Conservation (phyloP, 2,797 vertebrate genomes). For the Orestias chungarensis region DNA sequence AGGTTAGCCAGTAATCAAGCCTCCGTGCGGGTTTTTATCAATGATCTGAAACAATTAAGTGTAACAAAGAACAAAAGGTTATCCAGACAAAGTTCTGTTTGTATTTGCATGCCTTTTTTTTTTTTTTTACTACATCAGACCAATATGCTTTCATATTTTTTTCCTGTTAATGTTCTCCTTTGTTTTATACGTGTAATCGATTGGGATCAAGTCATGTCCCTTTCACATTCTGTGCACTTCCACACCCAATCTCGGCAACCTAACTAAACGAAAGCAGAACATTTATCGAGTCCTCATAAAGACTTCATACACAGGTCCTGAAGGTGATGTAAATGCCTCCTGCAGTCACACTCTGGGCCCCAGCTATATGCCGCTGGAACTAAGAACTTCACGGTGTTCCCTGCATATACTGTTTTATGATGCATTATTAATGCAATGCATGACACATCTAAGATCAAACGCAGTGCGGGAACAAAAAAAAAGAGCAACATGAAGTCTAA, state of each 20-base stretch:
- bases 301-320: conserved; percentile 31
- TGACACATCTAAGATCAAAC: conserved; percentile 81
- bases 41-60: neutral
- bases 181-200: conserved; percentile 22
- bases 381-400: conserved; percentile 72
- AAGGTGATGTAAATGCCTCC: conserved; percentile 42
- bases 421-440: conserved; percentile 82
- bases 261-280: conserved; percentile 22
- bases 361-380: conserved; percentile 57
- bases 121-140: neutral
- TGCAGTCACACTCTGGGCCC: conserved; percentile 66
- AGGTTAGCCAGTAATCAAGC: neutral
- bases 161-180: conserved; percentile 40
- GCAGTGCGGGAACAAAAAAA: conserved; percentile 61
- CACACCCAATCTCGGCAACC: conserved; percentile 12
- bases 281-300: conserved; percentile 15
- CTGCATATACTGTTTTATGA: conserved; percentile 61
- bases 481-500: conserved; percentile 65
- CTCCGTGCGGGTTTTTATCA: neutral
- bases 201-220: conserved; percentile 49
- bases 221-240: conserved; percentile 44
- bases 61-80: neutral
- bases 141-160: conserved; percentile 42
- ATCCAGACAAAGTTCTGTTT: no score
- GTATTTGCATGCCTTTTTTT: neutral